A percentile compares a stretch with the other conserved stretches of the same genome.
These are phyloP conservation scores for Meandrusa payeni DNA, from an alignment of 2,888 invertebrate species.

Conservation along the genomic window DNA sequence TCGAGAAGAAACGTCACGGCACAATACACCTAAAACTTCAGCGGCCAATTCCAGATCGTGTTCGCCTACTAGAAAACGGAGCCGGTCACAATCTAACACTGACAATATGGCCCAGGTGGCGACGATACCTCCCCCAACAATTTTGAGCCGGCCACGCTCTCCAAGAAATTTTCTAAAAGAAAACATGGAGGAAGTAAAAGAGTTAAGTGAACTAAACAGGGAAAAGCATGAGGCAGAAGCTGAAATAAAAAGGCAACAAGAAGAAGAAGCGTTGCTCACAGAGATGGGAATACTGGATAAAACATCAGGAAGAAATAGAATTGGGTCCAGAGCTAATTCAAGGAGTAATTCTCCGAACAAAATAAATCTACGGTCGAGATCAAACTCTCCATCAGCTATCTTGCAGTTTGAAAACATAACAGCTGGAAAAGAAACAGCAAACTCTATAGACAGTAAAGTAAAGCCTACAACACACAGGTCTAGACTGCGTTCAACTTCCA, in stretches of 20 bases:
- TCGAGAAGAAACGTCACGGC: slow-evolving; percentile 75
- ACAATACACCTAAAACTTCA: slow-evolving; percentile 75
- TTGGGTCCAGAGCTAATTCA: slow-evolving; percentile 52
- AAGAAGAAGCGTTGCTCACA: slow-evolving; percentile 69
- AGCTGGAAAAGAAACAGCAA: slow-evolving; percentile 49
- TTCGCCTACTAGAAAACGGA: slow-evolving; percentile 66
- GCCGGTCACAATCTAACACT: slow-evolving; percentile 60
- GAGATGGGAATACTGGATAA: slow-evolving; percentile 71
- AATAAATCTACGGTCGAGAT: slow-evolving; percentile 62
- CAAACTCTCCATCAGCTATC: slow-evolving; percentile 66
- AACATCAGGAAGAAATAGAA: slow-evolving; percentile 45
- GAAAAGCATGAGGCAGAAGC: slow-evolving; percentile 73
- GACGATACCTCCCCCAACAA: slow-evolving; percentile 50
- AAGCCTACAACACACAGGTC: slow-evolving; percentile 61
- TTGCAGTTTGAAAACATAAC: slow-evolving; percentile 53
- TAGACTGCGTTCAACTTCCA: slow-evolving; percentile 56
- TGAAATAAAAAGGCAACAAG: slow-evolving; percentile 60
- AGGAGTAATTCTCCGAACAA: slow-evolving; percentile 66
- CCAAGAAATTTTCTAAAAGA: slow-evolving; percentile 72
- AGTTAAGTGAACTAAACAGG: slow-evolving; percentile 70
- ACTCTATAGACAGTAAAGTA: slow-evolving; percentile 45
- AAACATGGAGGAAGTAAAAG: slow-evolving; percentile 73
- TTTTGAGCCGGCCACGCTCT: slow-evolving; percentile 55
- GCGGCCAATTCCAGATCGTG: slow-evolving; percentile 64
- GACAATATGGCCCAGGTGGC: slow-evolving; percentile 69